Conservation (phyloP, 2,113 vertebrate genomes). For the Glaucidium brasilianum region DNA sequence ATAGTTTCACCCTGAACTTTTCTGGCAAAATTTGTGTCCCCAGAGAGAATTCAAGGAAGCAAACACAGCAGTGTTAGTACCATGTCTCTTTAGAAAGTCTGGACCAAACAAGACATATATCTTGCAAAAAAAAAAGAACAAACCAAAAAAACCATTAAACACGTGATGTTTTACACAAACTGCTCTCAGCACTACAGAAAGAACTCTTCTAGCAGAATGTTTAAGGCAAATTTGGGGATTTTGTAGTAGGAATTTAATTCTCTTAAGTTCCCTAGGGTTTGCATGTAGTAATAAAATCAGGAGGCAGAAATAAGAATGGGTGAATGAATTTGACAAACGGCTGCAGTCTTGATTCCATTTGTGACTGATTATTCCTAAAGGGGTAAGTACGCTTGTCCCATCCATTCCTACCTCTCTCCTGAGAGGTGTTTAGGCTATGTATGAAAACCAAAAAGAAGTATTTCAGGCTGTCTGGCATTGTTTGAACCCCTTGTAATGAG, state of each 20-base stretch:
- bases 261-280: neutral
- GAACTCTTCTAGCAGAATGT: neutral
- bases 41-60: neutral
- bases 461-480: neutral
- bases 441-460: neutral
- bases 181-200: neutral
- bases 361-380: neutral
- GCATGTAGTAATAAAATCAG: neutral
- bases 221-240: neutral
- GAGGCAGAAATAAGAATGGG: neutral
- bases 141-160: neutral
- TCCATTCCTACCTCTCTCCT: neutral
- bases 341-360: neutral
- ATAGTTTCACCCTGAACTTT: neutral
- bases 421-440: neutral
- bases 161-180: neutral
- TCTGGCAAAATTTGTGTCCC: neutral
- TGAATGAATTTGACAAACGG: neutral
- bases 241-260: neutral
- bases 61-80: neutral
- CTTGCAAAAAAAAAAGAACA: neutral
- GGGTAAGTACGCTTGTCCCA: neutral
- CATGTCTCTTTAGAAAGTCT: neutral
- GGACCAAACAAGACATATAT: neutral
- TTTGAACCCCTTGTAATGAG: neutral